These are phyloP conservation scores for Embiotoca jacksoni DNA, from an alignment of 2,113 vertebrate species.

Conservation along the genomic window DNA sequence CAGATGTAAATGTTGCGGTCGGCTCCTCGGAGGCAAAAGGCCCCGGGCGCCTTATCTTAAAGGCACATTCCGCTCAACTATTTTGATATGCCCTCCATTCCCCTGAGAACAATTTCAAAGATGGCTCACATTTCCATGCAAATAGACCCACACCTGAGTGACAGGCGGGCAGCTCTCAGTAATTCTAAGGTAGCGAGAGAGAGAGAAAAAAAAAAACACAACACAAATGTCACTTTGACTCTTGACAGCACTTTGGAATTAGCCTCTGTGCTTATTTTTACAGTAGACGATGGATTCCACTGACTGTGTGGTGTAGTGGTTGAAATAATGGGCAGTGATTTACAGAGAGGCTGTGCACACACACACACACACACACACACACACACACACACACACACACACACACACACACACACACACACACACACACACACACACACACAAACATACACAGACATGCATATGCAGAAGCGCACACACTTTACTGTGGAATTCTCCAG, in stretches of 20 bases:
- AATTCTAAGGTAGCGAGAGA: slow-evolving; percentile 1
- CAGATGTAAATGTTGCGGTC: slow-evolving; percentile 75
- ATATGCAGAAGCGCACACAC: slow-evolving; percentile 15
- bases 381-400: slow-evolving; percentile 21
- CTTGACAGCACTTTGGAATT: slow-evolving; percentile 59
- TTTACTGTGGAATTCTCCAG: slow-evolving; percentile 74
- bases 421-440: not conserved
- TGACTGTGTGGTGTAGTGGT: slow-evolving; percentile 19
- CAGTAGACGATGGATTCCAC: slow-evolving; percentile 22
- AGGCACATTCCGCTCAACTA: slow-evolving; percentile 68
- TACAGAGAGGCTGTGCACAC: slow-evolving; percentile 31
- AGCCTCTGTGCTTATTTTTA: slow-evolving; percentile 44
- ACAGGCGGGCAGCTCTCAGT: slow-evolving; percentile 54
- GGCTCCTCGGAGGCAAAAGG: slow-evolving; percentile 57
- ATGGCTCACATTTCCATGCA: slow-evolving; percentile 14
- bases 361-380: not conserved
- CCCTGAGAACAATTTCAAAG: slow-evolving; percentile 70
- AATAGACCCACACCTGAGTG: slow-evolving; percentile 64
- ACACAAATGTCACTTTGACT: slow-evolving; percentile 61
- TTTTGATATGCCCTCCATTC: slow-evolving; percentile 68
- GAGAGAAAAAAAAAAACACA: not conserved
- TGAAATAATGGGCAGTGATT: slow-evolving; percentile 68
- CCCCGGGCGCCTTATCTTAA: slow-evolving; percentile 69
- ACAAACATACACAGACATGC: not conserved
- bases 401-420: slow-evolving; percentile 15